phyloP scores from a whole-genome alignment of 53 echinoderm and acorn worm genomes.

The Zoroaster sp. region DNA sequence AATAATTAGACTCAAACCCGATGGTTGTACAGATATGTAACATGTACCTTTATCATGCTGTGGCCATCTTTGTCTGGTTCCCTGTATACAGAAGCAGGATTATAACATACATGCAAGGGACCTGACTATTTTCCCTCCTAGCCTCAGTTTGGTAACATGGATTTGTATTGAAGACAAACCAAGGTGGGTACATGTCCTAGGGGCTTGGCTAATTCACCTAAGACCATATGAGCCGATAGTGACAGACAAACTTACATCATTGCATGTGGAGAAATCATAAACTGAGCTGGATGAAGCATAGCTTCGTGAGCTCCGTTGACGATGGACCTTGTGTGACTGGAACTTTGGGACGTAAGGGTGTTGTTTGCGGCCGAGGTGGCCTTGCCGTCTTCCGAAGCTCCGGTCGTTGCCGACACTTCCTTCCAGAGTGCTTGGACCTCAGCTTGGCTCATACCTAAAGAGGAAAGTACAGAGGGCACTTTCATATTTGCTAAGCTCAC shows the following conservation, averaged over 20 bases:
- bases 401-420: slow-evolving; percentile 77
- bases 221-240: too few relatives aligned
- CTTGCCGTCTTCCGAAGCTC: slow-evolving; percentile 70
- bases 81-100: too few relatives aligned
- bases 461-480: not conserved
- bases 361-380: slow-evolving; percentile 37
- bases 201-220: too few relatives aligned
- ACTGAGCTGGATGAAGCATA: slow-evolving; percentile 81
- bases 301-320: slow-evolving; percentile 88
- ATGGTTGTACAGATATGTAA: too few relatives aligned
- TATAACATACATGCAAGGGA: too few relatives aligned
- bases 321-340: slow-evolving; percentile 65
- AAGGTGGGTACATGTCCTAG: too few relatives aligned
- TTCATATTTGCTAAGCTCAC: not conserved
- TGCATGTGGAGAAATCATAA: slow-evolving; percentile 83
- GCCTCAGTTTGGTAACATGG: too few relatives aligned
- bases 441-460: slow-evolving; percentile 73
- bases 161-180: too few relatives aligned
- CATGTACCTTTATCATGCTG: too few relatives aligned
- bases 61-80: too few relatives aligned
- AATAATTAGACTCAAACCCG: too few relatives aligned
- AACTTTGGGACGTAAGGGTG: slow-evolving; percentile 63
- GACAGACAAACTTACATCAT: slow-evolving; percentile 74
- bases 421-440: slow-evolving; percentile 96
- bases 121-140: too few relatives aligned